Percentiles rank a stretch among this genome's conserved stretches.
Conservation (phyloP, 2,113 vertebrate genomes). For the Grallaria varia region DNA sequence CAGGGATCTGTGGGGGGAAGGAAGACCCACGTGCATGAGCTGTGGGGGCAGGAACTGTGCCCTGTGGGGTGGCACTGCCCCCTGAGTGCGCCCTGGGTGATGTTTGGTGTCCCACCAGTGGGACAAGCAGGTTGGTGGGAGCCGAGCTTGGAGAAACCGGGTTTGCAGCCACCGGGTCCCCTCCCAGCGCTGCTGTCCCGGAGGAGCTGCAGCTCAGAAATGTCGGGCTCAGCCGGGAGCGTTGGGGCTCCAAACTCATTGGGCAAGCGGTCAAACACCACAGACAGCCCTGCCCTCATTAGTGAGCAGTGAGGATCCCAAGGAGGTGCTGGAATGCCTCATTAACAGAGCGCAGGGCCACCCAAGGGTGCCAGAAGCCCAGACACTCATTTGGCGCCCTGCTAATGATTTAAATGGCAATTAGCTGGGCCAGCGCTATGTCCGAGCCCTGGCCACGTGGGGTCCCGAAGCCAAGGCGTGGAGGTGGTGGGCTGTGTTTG, state of each 20-base stretch:
- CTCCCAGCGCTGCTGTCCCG: neutral
- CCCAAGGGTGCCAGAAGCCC: neutral
- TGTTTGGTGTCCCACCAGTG: neutral
- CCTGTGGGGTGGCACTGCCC: neutral
- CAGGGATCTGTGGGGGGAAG: neutral
- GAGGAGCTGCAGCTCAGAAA: neutral
- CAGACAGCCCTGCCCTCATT: neutral
- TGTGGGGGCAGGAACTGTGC: neutral
- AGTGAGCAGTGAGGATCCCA: neutral
- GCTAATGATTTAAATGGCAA: neutral
- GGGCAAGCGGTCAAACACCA: neutral
- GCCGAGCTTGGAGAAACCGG: neutral
- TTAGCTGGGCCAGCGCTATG: accelerated
- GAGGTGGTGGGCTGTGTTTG: neutral
- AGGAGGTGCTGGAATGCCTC: conserved; percentile 19
- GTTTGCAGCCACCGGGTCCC: neutral
- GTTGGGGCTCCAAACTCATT: neutral
- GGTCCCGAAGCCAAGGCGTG: neutral
- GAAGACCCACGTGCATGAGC: neutral
- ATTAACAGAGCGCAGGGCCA: neutral
- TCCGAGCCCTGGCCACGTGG: neutral
- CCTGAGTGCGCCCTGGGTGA: accelerated
- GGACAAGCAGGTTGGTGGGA: neutral
- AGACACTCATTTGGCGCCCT: neutral
- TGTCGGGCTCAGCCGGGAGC: neutral